Base-by-base conservation (phyloP, 2,797 vertebrate species). In the Melanotaenia trifasciata region DNA sequence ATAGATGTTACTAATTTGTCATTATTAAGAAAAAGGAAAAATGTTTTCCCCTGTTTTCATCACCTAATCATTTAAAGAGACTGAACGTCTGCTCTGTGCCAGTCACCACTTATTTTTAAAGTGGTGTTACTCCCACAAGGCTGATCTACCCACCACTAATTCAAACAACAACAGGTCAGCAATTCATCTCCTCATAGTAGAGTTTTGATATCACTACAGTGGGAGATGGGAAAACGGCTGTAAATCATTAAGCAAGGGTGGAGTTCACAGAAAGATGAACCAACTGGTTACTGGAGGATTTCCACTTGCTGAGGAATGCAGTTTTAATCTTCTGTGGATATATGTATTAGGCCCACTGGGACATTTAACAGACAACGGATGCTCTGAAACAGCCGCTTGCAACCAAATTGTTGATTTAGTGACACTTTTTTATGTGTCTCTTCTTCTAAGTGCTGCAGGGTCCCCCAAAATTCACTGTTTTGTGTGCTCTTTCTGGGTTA, bases 231-330 rank as follows among this genome's bases (percentile, higher is more conserved):
- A 26, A 66, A 53, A 22, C 9, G 10, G 20, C 74, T 78, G 68
- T 35, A 58, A 80, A 63, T 78, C 58, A 72, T 79, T 67, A 58
- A 28, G 57, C 2, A n/a, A 35, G 65, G 36, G 12, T 56, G 51
- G 26, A 64, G 53, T 59, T 61, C 58, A 74, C 56, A 32, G 20
- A 57, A 59, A 30, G 60, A 58, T 24, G 20, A 65, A 63, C 36
- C 63, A 71, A 40, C 26, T 63, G 54, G 11, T 72, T 40, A 35
- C 22, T 78, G 47, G 54, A 59, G 13, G 6, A 32, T 20, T 69
- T 74, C 72, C 59, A 79, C 6, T 35, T 36, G 30, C 13, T 26
- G 24, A 68, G 51, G 30, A 14, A 62, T 76, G 64, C 32, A 12
- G 36, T 73, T 67, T 67, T 40, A 22, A 13, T 22, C 45, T 56